phyloP scores from a whole-genome alignment of 2,888 invertebrate genomes.

The Oscheius sp. region DNA sequence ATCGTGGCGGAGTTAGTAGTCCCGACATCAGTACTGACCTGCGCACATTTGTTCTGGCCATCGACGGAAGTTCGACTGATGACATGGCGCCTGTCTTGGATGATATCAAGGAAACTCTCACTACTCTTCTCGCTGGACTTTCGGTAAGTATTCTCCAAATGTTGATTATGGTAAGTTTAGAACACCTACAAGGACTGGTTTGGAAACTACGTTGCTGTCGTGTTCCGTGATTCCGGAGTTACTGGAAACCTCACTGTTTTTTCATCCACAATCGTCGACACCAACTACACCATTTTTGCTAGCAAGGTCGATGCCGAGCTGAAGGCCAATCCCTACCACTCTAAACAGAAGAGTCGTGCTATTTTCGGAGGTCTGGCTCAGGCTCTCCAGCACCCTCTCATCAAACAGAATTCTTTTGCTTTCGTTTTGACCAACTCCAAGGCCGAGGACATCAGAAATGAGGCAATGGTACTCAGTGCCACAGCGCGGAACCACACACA shows the following conservation, averaged over 20 bases:
- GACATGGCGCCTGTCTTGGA: conserved; percentile 46
- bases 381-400: conserved; percentile 38
- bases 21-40: conserved; percentile 40
- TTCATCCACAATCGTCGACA: conserved; percentile 39
- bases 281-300: conserved; percentile 21
- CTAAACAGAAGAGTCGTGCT: conserved; percentile 42
- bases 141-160: conserved; percentile 2
- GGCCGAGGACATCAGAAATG: conserved; percentile 35
- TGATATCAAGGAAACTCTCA: conserved; percentile 41
- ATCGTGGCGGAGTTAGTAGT: conserved; percentile 41
- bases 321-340: conserved; percentile 39
- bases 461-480: conserved; percentile 1
- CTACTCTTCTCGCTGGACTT: conserved; percentile 27
- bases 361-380: conserved; percentile 47
- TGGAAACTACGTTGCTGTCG: conserved; percentile 52
- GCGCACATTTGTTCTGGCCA: conserved; percentile 51
- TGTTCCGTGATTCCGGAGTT: conserved; percentile 49
- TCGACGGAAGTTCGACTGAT: conserved; percentile 56
- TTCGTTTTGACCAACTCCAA: conserved; percentile 30
- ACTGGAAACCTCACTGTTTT: conserved; percentile 27
- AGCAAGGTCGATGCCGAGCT: conserved; percentile 3
- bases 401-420: conserved; percentile 21
- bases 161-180: background rate
- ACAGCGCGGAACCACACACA: conserved; percentile 32
- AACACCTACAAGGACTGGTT: conserved; percentile 49